Base-by-base conservation (phyloP, 2,888 invertebrate species). In the Troides helena region DNA sequence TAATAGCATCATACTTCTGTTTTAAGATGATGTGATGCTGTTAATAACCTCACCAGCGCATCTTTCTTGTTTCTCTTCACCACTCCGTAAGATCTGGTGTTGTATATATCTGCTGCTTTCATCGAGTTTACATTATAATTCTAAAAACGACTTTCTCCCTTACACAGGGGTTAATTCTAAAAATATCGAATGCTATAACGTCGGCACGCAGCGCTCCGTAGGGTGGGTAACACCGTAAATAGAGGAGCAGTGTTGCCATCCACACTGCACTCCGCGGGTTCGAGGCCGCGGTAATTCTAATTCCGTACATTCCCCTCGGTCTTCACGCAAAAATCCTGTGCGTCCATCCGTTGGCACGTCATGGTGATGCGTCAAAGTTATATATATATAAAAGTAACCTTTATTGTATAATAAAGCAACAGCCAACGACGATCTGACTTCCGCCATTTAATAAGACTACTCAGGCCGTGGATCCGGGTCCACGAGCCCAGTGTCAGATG, bases 271-370 rank as follows among this genome's bases (percentile, higher is more conserved):
- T 73, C 67, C 50, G 68, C 5, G 71, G 72, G 75, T 75, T 74
- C 74, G 74, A 75, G 75, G 74, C 73, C 75, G 68, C 68, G 63
- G 69, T 14, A 64, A 60, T 72, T 70, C 72, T 75, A 75, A 73
- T 71, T 72, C 64, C 69, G 69, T 67, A 72, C 62, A 62, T 72
- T 69, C 66, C 70, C 67, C 62, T 67, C 71, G 39, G 39, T 53
- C 53, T 56, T 57, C 23, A 56, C 60, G 69, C 23, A 17, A 64
- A 65, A 69, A 65, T 64, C 67, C 46, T 50, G 43, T 62, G 39
- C 46, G 43, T 62, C 53, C 46, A 30, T 65, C 56, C 57, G 21
- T 36, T 68, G 43, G n/a, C 30, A 30, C 25, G 60, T 60, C 60
- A 60, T 59, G 17, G 30, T 2, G n/a, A 57, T 21, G 21, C 50